Evolutionary conservation across 1,140 invertebrate genomes (phyloP).

Genomic region (Zelostemma sp.): DNA sequence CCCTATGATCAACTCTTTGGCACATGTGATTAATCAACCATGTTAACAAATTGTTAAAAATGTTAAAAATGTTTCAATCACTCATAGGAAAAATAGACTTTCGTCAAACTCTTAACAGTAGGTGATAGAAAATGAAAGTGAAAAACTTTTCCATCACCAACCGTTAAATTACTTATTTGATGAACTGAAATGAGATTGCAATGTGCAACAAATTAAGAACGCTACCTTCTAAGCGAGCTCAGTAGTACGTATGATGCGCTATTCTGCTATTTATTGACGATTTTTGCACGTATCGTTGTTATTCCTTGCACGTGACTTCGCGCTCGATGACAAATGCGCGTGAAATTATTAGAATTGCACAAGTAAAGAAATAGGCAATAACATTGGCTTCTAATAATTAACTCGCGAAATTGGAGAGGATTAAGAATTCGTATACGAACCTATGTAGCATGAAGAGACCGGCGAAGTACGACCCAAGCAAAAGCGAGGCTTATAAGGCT

Average conservation of each 20-base stretch:
- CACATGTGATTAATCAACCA: neutral
- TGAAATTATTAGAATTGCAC: conserved; percentile 7
- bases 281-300: conserved; percentile 32
- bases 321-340: conserved; percentile 36
- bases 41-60: neutral
- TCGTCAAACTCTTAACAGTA: too few relatives aligned
- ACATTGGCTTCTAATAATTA: conserved; percentile 56
- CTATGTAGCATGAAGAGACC: conserved; percentile 74
- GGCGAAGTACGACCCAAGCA: conserved; percentile 83
- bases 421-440: conserved; percentile 56
- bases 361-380: conserved; percentile 46
- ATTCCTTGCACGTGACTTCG: conserved; percentile 36
- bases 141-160: too few relatives aligned
- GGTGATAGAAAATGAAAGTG: too few relatives aligned
- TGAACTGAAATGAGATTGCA: neutral
- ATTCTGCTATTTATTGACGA: conserved; percentile 26
- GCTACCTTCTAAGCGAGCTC: conserved; percentile 17
- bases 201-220: neutral
- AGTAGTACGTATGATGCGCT: conserved; percentile 17
- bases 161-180: too few relatives aligned
- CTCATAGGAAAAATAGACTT: too few relatives aligned
- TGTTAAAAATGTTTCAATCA: conserved; percentile 1
- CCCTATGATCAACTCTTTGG: too few relatives aligned
- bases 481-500: conserved; percentile 87
- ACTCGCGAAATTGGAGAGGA: conserved; percentile 42